These are phyloP conservation scores for human (Homo sapiens) DNA, from an alignment of 2,113 vertebrate genomes.

Conservation along the genomic window GRCh38 chr9:116988501-116989000, in stretches of 20 bases:
- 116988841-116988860: background rate
- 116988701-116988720: background rate
- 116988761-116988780: fast-evolving
- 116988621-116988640: background rate
- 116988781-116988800: background rate
- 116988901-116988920: background rate
- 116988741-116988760: background rate
- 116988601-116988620: background rate
- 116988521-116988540: background rate
- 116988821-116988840: fast-evolving
- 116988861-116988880: background rate
- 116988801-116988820: background rate
- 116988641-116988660: background rate
- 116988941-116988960: background rate
- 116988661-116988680: background rate
- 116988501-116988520: background rate
- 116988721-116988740: background rate
- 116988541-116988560: background rate
- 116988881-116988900: background rate
- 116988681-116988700: background rate
- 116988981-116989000: background rate
- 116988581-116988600: background rate
- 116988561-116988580: background rate
- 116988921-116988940: background rate
- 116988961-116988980: background rate